Evolutionary conservation across 1,140 invertebrate species (phyloP).

Genomic region (Geopemphigus sp.): DNA sequence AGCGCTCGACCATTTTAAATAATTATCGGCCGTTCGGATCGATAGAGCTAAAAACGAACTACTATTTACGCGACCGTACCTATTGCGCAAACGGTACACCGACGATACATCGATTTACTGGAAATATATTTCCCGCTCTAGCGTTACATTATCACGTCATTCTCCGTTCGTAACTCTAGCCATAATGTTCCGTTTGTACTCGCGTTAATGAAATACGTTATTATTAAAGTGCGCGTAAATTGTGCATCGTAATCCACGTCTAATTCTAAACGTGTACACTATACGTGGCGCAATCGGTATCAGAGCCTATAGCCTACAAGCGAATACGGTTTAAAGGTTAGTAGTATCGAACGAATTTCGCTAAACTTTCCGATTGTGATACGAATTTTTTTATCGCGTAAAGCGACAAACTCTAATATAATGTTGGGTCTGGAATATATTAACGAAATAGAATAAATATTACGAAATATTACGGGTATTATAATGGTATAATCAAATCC

Average conservation of each 20-base stretch:
- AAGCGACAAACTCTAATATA: neutral
- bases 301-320: neutral
- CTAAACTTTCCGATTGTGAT: neutral
- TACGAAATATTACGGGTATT: neutral
- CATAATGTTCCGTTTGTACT: too few species aligned
- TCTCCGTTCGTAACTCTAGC: too few species aligned
- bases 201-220: too few species aligned
- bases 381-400: neutral
- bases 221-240: too few species aligned
- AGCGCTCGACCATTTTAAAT: neutral
- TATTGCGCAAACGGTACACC: too few species aligned
- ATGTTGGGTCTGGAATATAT: neutral
- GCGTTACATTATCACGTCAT: too few species aligned
- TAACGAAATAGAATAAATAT: neutral
- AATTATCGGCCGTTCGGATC: neutral
- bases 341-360: neutral
- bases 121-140: too few species aligned
- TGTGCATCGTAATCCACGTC: too few species aligned
- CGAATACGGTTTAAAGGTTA: neutral
- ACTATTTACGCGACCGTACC: too few species aligned
- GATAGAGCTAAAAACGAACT: neutral
- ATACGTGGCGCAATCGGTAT: neutral
- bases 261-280: neutral
- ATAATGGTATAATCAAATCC: neutral
- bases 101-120: too few species aligned